Evolutionary conservation across 1,140 invertebrate species (phyloP).

Genomic region (Drosophila equinoxialis): DNA sequence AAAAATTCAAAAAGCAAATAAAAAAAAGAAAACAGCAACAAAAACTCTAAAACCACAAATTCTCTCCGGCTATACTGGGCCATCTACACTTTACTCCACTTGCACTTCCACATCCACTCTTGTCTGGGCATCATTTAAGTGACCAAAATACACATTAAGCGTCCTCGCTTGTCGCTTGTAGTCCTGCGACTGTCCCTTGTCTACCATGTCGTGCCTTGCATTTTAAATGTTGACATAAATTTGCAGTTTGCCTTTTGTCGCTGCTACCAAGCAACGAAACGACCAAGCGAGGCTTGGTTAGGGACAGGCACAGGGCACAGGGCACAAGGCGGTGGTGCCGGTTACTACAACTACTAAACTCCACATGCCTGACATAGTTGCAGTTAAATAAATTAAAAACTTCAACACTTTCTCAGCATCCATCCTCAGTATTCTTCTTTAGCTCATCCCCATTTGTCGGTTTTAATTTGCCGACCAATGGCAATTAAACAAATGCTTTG

Average conservation of each 20-base stretch:
- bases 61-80: neutral
- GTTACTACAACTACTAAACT: constrained; percentile 1
- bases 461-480: constrained; percentile 25
- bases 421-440: neutral
- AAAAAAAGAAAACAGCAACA: neutral
- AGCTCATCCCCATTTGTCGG: neutral
- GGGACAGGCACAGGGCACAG: neutral
- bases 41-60: constrained; percentile 14
- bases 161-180: constrained; percentile 33
- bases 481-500: constrained; percentile 22
- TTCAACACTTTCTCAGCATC: constrained; percentile 42
- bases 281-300: constrained; percentile 1
- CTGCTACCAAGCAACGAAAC: constrained; percentile 6
- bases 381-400: constrained; percentile 63
- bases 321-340: no score
- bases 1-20: constrained; percentile 1
- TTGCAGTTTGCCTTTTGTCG: constrained; percentile 57
- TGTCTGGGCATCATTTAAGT: constrained; percentile 56
- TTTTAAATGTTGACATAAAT: constrained; percentile 65
- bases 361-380: constrained; percentile 43
- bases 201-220: constrained; percentile 49
- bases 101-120: neutral
- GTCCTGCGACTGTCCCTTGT: constrained; percentile 41
- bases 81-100: constrained; percentile 19
- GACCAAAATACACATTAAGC: constrained; percentile 65